Evolutionary conservation across 2,113 vertebrate genomes (phyloP), one percentile per base, ranked within the genome.

Genomic region (Psettodes erumei): DNA sequence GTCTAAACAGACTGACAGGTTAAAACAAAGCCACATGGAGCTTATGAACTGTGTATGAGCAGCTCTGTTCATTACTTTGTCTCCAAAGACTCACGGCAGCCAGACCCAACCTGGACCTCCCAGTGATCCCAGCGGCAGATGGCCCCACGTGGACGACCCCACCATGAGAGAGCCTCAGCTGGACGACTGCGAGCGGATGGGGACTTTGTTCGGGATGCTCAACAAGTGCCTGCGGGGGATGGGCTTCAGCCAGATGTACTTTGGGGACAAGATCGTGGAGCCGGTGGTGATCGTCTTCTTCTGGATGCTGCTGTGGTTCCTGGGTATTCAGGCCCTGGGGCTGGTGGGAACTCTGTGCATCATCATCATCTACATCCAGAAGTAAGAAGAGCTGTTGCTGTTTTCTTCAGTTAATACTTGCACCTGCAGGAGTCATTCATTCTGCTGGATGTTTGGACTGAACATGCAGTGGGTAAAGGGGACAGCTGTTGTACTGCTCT

Each of bases 361-460:
- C 87, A 95, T 98, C 79, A 97, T 99, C 91, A 96, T 99, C 94
- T 98, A 96, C 88, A 96, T 99, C 65, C 98, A 99, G 77, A 95
- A 98, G 83, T 96, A 92, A 94, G 43, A 4, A 38, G 30, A 37
- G 43, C 27, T 4, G 60, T 32, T 35, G 38, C 55, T 48, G 23
- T 13, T 55, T 59, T 77, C 51, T 48, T 48, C 55, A 21, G 1
- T 43, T 64, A 30, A n/a, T 18, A 23, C 45, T 63, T 32, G 5
- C 42, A 30, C 58, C 12, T 18, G 45, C 32, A 8, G 48, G 74
- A 75, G 25, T 45, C 8, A 19, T 59, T 32, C 15, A 23, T 64
- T 43, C 23, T 53, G 27, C 51, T 32, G 42, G 45, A 21, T 62
- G 30, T 25, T 42, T 53, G 23, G 6, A 56, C 25, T 54, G 35